Base-by-base conservation (phyloP, 2,888 invertebrate species). In the Dryobotodes eremita region DNA sequence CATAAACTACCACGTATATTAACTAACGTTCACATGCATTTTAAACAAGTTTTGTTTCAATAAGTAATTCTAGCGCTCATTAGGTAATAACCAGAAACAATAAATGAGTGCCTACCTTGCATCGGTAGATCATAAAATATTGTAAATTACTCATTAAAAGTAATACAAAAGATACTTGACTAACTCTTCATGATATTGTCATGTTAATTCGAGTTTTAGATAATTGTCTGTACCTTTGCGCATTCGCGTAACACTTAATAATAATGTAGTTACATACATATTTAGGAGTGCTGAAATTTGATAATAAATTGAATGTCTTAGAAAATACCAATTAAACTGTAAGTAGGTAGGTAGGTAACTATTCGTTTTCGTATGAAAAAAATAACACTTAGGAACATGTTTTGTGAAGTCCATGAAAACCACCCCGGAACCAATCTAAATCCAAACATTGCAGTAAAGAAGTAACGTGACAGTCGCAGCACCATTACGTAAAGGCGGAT, bases 401-500 rank as follows among this genome's bases (percentile, higher is more conserved):
- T 64, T 23, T 20, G 13, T 59, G 31, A 57, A 23, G 5, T 26
- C 11, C 23, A 75, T 59, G 42, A 46, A 59, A 65, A 46, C 15
- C 36, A 79, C 64, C 79, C 80, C 80, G 72, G 76, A 80, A 83
- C 59, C 53, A 79, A 76, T 71, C 61, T 62, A 23, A 77, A 69
- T 75, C 46, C 75, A 77, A 82, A 82, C 64, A 78, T 79, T 71
- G 62, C 76, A 71, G 59, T 77, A 84, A 83, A 86, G 79, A 89
- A 88, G 80, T 85, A 83, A 76, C 72, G 77, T 79, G 80, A 80
- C 76, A 71, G 81, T 74, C 84, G 77, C 86, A 61, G 76, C 84
- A 90, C 89, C 89, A 90, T 94, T 94, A 94, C 93, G 94, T 93
- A 94, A 95, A 92, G 77, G 86, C 89, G 91, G 93, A 94, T 95